Evolutionary conservation across 2,888 invertebrate species (phyloP), one percentile per base, ranked within the genome.

Genomic region (Lottia gigantea): DNA sequence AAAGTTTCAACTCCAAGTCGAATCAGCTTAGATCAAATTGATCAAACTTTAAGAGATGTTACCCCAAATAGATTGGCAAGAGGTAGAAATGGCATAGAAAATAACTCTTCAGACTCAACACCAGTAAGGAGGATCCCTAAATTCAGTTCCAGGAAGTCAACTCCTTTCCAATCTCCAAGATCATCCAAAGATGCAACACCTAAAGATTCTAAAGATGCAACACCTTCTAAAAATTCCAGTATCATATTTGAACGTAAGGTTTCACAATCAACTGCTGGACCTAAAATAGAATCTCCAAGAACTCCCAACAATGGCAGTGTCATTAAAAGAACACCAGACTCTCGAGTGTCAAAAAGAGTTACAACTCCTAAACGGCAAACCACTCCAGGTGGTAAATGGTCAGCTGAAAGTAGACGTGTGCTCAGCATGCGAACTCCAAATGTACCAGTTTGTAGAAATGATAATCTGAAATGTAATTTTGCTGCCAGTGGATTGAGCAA

Each of bases 401-500:
- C 40, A 40, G 7, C 40, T 40, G 40, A 40, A 40, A 31, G 6
- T 31, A 31, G 31, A 31, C 2, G 31, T 31, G 31, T 31, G 6
- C 31, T 31, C 6, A 31, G 31, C 31, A 31, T 31, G 31, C 31
- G 31, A 31, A 3, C 31, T 31, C 31, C 31, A 31, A 40, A 40
- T 6, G 40, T 40, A 40, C 40, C 40, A 40, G 40, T 11, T 40
- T 6, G 7, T 8, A 11, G 40, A 40, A 40, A 40, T 40, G 40
- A 40, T 6, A 40, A 40, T 40, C 40, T 40, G 0, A 55, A 14
- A 55, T 55, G 19, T 23, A 19, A 75, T 26, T 76, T 82, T 63
- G 73, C 79, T 12, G 76, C 79, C 4, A 79, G 80, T 62, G 80
- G 82, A 0, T 70, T 82, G 12, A 72, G 71, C 64, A 45, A 61